phyloP scores from a whole-genome alignment of 2,797 vertebrate genomes.

The Amazona ochrocephala region DNA sequence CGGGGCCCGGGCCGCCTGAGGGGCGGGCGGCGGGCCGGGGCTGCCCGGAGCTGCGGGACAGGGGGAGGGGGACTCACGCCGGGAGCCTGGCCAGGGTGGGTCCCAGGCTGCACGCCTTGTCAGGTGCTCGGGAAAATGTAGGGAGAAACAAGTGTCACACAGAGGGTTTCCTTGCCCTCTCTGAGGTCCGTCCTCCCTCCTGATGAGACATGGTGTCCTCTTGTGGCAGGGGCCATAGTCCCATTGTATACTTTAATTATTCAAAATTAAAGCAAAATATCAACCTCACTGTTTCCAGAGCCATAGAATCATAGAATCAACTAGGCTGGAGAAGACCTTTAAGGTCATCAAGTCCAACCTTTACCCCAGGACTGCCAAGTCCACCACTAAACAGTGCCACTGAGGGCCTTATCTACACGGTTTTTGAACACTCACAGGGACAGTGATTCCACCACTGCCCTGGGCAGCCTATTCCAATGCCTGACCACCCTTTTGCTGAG shows the following conservation, averaged over 20 bases:
- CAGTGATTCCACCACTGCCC: too few species aligned
- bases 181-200: not conserved
- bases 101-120: rapidly evolving
- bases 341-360: not conserved
- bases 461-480: not conserved
- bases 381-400: not conserved
- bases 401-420: not conserved
- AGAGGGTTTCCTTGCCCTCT: not conserved
- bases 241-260: not conserved
- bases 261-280: not conserved
- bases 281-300: not conserved
- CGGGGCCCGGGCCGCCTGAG: too few species aligned
- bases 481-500: not conserved
- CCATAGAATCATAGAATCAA: not conserved
- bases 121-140: not conserved
- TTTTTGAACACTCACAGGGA: not conserved
- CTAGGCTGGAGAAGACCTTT: not conserved
- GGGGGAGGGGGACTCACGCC: too few species aligned
- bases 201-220: too few species aligned
- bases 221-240: not conserved
- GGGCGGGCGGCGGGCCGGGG: too few species aligned
- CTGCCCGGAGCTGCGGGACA: rapidly evolving
- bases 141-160: not conserved
- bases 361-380: not conserved
- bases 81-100: not conserved